Conservation (phyloP, 2,113 vertebrate species). For the Zingel zingel region DNA sequence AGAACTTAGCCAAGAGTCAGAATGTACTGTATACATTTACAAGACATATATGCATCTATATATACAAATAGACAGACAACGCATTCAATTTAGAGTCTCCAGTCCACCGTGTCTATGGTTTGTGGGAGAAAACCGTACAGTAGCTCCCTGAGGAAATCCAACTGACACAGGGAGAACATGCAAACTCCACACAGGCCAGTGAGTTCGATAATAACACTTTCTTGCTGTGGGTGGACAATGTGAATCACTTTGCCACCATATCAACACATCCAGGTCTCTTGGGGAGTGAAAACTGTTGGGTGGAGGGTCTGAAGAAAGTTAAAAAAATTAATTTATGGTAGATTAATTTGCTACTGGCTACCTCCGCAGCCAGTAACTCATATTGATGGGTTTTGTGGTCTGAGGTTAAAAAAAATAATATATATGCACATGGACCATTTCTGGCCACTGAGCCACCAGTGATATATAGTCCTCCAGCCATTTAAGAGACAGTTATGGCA, state of each 20-base stretch:
- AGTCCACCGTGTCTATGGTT: constrained; percentile 22
- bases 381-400: constrained; percentile 52
- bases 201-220: not conserved
- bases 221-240: not conserved
- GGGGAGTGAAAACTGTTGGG: constrained; percentile 4
- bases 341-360: constrained; percentile 6
- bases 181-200: constrained; percentile 7
- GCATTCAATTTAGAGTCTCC: constrained; percentile 28
- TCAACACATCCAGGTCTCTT: not conserved
- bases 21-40: constrained; percentile 28
- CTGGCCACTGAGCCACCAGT: constrained; percentile 23
- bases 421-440: constrained; percentile 61
- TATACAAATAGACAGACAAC: constrained; percentile 35
- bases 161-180: constrained; percentile 7
- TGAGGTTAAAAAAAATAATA: constrained; percentile 34
- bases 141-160: constrained; percentile 11
- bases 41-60: constrained; percentile 31
- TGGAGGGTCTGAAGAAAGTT: not conserved
- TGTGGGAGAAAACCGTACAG: constrained; percentile 42
- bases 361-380: constrained; percentile 28
- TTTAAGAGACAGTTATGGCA: constrained; percentile 47
- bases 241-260: not conserved
- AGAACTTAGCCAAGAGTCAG: constrained; percentile 6
- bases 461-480: constrained; percentile 46
- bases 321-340: not conserved